Conservation (phyloP, 2,113 vertebrate species). For the Scatophagus argus region DNA sequence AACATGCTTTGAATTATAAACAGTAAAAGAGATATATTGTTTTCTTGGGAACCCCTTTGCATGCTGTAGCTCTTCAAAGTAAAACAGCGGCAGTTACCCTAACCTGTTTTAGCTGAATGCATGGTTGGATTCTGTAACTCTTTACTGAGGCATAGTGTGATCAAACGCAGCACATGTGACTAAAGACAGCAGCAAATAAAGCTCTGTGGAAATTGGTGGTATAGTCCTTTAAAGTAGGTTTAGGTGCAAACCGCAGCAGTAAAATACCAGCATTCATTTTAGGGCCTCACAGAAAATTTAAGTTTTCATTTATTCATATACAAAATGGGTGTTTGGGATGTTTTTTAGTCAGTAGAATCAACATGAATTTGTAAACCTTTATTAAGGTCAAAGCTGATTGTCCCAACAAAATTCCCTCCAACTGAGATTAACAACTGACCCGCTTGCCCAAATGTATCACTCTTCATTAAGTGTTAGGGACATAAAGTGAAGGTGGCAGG, state of each 20-base stretch:
- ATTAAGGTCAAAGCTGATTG: not conserved
- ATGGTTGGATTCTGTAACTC: constrained; percentile 20
- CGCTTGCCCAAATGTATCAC: not conserved
- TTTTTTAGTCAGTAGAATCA: not conserved
- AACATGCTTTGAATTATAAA: constrained; percentile 57
- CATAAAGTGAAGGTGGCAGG: constrained; percentile 39
- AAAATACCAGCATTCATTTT: not conserved
- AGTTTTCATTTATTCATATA: not conserved
- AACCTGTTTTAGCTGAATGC: not conserved
- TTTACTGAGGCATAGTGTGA: not conserved
- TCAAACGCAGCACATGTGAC: not conserved
- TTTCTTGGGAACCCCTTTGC: constrained; percentile 9
- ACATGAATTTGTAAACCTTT: not conserved
- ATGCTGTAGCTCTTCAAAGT: constrained; percentile 27
- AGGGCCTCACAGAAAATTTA: not conserved
- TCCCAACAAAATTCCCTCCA: not conserved
- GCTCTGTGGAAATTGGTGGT: not conserved
- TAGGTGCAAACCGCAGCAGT: not conserved
- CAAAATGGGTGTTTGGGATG: not conserved
- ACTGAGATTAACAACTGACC: not conserved
- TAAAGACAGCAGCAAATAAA: not conserved
- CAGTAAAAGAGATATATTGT: constrained; percentile 14
- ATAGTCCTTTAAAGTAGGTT: not conserved
- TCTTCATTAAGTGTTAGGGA: constrained; percentile 2
- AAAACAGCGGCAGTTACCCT: not conserved